Evolutionary conservation across 2,113 vertebrate genomes (phyloP).

Genomic region (Cettia cetti): DNA sequence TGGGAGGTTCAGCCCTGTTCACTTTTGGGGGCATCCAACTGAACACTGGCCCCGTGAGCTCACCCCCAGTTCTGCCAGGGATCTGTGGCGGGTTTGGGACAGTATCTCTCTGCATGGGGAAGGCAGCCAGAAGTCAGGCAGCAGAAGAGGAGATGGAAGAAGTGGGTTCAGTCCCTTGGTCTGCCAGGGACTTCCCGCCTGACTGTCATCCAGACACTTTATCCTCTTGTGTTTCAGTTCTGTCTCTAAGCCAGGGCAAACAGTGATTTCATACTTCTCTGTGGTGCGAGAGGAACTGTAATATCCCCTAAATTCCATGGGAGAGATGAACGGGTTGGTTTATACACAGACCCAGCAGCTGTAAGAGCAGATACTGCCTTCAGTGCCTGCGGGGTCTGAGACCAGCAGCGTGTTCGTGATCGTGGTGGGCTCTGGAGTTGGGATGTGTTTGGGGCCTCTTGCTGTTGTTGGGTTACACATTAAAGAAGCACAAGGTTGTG

Average conservation of each 20-base stretch:
- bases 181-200: not conserved
- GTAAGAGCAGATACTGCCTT: not conserved
- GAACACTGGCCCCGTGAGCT: not conserved
- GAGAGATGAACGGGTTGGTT: not conserved
- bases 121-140: not conserved
- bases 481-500: not conserved
- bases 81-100: not conserved
- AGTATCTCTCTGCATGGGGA: not conserved
- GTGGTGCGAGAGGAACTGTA: not conserved
- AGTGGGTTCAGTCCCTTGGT: not conserved
- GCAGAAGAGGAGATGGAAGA: not conserved
- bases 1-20: not conserved
- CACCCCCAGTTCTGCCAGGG: not conserved
- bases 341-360: not conserved
- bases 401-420: not conserved
- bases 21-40: not conserved
- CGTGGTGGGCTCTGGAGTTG: not conserved
- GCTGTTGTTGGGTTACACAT: not conserved
- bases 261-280: not conserved
- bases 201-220: not conserved
- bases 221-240: not conserved
- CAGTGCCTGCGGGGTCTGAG: not conserved
- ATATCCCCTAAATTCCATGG: not conserved
- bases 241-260: not conserved
- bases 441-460: not conserved